Base-by-base conservation (phyloP, 1,140 invertebrate genomes). In the Akabosia matsudoensis region DNA sequence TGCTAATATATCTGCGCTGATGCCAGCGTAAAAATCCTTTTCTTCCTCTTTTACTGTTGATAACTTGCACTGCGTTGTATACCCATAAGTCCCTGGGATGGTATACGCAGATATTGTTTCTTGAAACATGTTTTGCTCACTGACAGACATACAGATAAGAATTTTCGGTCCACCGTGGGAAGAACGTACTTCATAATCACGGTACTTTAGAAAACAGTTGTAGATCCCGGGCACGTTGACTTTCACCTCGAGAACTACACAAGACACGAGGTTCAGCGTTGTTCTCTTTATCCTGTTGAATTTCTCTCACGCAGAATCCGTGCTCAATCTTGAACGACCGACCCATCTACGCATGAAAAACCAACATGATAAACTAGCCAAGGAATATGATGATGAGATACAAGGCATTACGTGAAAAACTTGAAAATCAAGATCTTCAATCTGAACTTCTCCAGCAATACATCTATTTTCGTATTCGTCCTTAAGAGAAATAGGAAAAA, bases 381-480 rank as follows among this genome's bases (percentile, higher is more conserved):
- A n/a, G n/a, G n/a, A n/a, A n/a, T n/a, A n/a, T n/a, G n/a, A n/a
- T n/a, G n/a, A n/a, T 67, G 28, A 31, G 3, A 30, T 7, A 67
- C 61, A 67, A 13, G 28, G 30, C 28, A 45, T 67, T 67, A 67
- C 61, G 4, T 67, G 24, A 31, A 67, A 67, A 7, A 31, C 4
- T 30, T 67, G 10, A 67, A 67, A 67, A 30, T 22, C 13, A 67
- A 67, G 22, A 13, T 67, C 31, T 24, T 31, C 28, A 10, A 67
- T 13, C 7, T 67, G 3, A 1, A 67, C n/a, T 14, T 67, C 61
- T 2, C 31, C 24, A 28, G 31, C 3, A 13, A 10, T 7, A n/a
- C 61, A 67, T 7, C n/a, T 28, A 67, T 67, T 67, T 31, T 30
- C 61, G 30, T 67, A 67, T n/a, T 67, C 30, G 31, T 67, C 61